phyloP scores from a whole-genome alignment of 2,113 vertebrate genomes.

The Planiliza haematocheilus region DNA sequence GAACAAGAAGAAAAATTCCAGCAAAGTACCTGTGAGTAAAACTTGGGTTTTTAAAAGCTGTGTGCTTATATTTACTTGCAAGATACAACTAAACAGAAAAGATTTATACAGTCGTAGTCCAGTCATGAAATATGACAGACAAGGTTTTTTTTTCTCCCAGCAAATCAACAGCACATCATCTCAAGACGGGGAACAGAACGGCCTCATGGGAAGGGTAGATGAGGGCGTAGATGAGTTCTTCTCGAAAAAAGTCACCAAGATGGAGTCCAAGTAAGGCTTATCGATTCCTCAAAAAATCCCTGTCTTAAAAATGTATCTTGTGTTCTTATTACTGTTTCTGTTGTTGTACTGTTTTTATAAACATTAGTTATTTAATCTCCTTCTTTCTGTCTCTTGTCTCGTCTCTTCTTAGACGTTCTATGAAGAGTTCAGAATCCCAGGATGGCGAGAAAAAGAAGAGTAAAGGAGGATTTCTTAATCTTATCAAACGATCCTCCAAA shows the following conservation, averaged over 20 bases:
- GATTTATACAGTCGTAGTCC: too few species aligned
- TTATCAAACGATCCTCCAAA: slow-evolving; percentile 92
- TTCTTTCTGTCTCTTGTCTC: background rate
- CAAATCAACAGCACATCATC: slow-evolving; percentile 84
- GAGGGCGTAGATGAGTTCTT: slow-evolving; percentile 99
- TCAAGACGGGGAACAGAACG: slow-evolving; percentile 94
- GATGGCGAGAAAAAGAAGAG: slow-evolving; percentile 93
- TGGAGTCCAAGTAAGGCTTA: slow-evolving; percentile 85
- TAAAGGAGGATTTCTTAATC: slow-evolving; percentile 94
- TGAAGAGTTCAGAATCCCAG: slow-evolving; percentile 87
- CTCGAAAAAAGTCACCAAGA: slow-evolving; percentile 94
- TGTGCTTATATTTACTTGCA: too few species aligned
- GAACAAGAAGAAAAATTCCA: slow-evolving; percentile 92
- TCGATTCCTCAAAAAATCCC: background rate
- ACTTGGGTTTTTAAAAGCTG: background rate
- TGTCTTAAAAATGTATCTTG: too few species aligned
- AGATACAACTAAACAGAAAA: too few species aligned
- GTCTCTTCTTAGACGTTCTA: slow-evolving; percentile 79
- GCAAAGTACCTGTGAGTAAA: slow-evolving; percentile 90
- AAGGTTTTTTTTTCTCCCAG: slow-evolving; percentile 36
- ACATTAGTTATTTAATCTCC: background rate
- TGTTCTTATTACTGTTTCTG: too few species aligned
- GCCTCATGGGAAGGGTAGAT: slow-evolving; percentile 95
- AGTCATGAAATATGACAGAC: too few species aligned
- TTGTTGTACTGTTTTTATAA: background rate